These are phyloP conservation scores for Cisticola juncidis DNA, from an alignment of 2,113 vertebrate genomes.

Conservation along the genomic window DNA sequence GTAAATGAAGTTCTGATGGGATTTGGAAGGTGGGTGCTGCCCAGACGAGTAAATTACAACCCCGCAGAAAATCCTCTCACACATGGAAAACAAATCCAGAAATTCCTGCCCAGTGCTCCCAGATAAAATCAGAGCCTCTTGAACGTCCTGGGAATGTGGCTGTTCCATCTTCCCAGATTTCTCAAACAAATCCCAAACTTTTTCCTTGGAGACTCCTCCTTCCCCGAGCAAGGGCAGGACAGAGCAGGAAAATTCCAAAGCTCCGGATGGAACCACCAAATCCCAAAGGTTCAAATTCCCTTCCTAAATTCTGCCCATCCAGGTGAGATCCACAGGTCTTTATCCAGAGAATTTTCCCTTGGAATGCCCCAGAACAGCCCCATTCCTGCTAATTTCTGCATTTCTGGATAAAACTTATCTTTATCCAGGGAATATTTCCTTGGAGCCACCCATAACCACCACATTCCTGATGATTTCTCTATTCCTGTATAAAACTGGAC, in stretches of 20 bases:
- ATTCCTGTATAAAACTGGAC: not conserved
- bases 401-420: not conserved
- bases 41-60: not conserved
- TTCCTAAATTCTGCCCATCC: fast-evolving
- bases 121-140: not conserved
- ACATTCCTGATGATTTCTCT: fast-evolving
- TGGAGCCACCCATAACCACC: fast-evolving
- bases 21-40: not conserved
- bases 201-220: not conserved
- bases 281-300: not conserved
- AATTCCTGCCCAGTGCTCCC: not conserved
- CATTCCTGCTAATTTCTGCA: not conserved
- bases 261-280: not conserved
- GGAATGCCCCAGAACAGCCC: not conserved
- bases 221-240: not conserved
- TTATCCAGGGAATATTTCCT: not conserved
- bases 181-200: not conserved
- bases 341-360: not conserved
- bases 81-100: not conserved
- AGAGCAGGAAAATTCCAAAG: not conserved
- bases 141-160: not conserved
- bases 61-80: not conserved
- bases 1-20: not conserved
- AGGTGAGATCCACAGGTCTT: not conserved
- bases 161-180: not conserved